phyloP scores from a whole-genome alignment of 2,113 vertebrate species.

The Tupaia chinensis region DNA sequence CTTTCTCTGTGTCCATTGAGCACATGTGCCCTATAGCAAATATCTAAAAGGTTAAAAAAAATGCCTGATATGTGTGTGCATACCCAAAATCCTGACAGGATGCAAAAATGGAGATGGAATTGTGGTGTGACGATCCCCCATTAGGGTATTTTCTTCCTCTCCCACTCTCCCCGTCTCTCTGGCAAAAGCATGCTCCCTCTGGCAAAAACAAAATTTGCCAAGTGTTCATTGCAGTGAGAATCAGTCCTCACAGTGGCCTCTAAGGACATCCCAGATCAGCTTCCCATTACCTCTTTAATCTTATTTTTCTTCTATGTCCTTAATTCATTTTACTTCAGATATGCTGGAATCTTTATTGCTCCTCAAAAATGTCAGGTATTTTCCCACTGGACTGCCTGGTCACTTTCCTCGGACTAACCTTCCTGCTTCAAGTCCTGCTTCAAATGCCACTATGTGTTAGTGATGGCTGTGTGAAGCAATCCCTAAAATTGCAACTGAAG shows the following conservation, averaged over 20 bases:
- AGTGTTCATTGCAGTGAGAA: neutral
- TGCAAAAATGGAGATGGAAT: too few relatives aligned
- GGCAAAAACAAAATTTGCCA: neutral
- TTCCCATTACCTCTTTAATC: neutral
- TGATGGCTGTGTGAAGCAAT: neutral
- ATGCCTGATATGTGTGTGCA: too few relatives aligned
- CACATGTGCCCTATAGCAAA: too few relatives aligned
- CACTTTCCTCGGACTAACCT: neutral
- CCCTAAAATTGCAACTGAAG: neutral
- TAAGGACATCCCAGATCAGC: neutral
- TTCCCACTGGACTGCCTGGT: neutral
- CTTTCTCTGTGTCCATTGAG: too few relatives aligned
- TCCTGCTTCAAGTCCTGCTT: neutral
- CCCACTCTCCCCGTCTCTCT: too few relatives aligned
- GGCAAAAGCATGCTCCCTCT: too few relatives aligned
- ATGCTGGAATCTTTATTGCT: neutral
- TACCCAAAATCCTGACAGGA: too few relatives aligned
- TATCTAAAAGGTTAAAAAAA: too few relatives aligned
- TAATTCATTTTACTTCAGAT: neutral
- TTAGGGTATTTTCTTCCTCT: too few relatives aligned
- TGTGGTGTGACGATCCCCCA: too few relatives aligned
- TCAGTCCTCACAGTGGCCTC: neutral
- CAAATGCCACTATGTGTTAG: neutral
- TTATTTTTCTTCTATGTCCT: neutral
- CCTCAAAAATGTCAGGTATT: neutral